Evolutionary conservation across 1,140 invertebrate genomes (phyloP).

Genomic region (Trinorchestia longiramus): DNA sequence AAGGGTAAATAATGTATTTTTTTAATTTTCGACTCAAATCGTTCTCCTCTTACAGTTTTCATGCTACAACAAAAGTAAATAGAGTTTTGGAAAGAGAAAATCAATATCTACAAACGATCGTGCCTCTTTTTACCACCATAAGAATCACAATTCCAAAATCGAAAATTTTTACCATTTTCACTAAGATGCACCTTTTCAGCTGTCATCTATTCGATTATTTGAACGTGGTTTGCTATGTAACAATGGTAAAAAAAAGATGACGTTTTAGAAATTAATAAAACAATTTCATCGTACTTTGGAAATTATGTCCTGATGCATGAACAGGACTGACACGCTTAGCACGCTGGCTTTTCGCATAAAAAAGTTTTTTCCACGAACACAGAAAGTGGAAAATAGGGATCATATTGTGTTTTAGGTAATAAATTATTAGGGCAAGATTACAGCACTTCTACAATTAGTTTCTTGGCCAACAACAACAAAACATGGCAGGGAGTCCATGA

Average conservation of each 20-base stretch:
- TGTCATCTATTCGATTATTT: background rate
- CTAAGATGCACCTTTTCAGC: background rate
- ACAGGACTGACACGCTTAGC: background rate
- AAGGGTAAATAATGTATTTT: no score
- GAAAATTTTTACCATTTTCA: no score
- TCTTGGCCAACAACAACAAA: background rate
- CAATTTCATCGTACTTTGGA: background rate
- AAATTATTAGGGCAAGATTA: background rate
- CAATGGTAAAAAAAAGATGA: background rate
- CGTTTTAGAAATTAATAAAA: background rate
- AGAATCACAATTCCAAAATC: no score
- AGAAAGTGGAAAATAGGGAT: background rate
- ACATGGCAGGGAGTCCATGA: background rate
- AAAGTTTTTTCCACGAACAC: background rate
- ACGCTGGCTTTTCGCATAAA: background rate
- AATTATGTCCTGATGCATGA: background rate
- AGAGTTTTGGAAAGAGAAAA: no score
- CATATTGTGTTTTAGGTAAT: background rate
- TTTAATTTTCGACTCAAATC: no score
- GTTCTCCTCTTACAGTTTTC: no score
- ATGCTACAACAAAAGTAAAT: no score
- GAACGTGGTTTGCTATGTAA: no score
- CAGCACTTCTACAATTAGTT: background rate
- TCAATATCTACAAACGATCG: no score
- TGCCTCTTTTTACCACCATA: no score